phyloP scores from a whole-genome alignment of 2,888 invertebrate genomes.

The Cheilosia urbana region DNA sequence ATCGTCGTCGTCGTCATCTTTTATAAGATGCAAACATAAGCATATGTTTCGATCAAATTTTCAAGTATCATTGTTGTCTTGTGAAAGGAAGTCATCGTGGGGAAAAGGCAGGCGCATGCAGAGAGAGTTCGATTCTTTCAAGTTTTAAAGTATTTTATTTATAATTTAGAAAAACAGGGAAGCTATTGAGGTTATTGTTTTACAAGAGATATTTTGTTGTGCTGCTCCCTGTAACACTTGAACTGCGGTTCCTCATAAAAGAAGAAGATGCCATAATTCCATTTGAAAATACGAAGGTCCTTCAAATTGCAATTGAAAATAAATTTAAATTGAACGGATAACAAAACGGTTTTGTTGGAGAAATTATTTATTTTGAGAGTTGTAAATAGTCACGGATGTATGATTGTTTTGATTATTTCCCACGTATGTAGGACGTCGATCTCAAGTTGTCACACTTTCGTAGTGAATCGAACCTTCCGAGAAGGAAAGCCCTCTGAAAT shows the following conservation, averaged over 20 bases:
- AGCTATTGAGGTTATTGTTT: not conserved
- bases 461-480: no score
- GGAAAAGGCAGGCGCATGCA: not conserved
- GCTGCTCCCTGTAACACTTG: not conserved
- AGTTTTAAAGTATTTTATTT: not conserved
- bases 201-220: not conserved
- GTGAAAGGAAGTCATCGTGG: no score
- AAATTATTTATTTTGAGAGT: no score
- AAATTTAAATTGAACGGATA: no score
- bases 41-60: slow-evolving; percentile 51
- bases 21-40: slow-evolving; percentile 20
- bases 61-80: slow-evolving; percentile 32
- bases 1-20: not conserved
- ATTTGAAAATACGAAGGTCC: no score
- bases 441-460: no score
- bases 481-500: no score
- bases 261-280: not conserved
- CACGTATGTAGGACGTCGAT: no score
- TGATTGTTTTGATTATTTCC: no score
- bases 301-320: no score
- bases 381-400: no score
- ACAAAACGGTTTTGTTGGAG: no score
- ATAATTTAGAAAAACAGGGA: not conserved
- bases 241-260: not conserved
- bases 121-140: not conserved